Evolutionary conservation across 2,888 invertebrate species (phyloP), one percentile per base, ranked within the genome.

Genomic region (Mylabris sibirica): DNA sequence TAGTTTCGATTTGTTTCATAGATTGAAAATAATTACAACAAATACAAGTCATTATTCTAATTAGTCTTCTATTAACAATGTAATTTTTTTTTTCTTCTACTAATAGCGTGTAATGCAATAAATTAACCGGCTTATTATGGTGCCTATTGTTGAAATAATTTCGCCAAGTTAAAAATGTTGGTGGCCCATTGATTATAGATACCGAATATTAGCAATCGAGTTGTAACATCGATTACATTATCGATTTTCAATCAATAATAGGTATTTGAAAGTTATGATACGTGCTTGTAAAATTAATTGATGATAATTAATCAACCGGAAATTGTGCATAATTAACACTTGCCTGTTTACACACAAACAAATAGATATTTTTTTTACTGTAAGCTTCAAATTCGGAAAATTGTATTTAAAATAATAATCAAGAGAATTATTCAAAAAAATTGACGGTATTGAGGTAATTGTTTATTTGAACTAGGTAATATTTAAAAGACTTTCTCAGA

Each of bases 191-290:
- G 11, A 38, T 38, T 12, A 38, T 3, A 44, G 6, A n/a, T 44
- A 44, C 8, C 44, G 12, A 44, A 17, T 44, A 44, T 44, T 44
- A 44, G 44, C 8, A 44, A 4, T 44, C 17, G 44, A 44, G 5
- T 49, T 20, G 20, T 20, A 49, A 49, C 20, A 20, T 49, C 49
- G 49, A 49, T 49, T 49, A 49, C 49, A 49, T 49, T 49, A 49
- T 49, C 9, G 20, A 6, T 30, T 8, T 49, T 49, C 9, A 11
- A 20, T 22, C 20, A 11, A 20, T 49, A 20, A 20, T 30, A 20
- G 49, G 49, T 20, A 20, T 49, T 49, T 22, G 49, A 49, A 49
- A 49, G 49, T 20, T 9, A 8, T 11, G 11, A 22, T 49, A 49
- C 49, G 49, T 49, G 49, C 4, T 22, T n/a, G 49, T 11, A 2